phyloP scores from a whole-genome alignment of 2,797 vertebrate species.

The Siniperca obscura region DNA sequence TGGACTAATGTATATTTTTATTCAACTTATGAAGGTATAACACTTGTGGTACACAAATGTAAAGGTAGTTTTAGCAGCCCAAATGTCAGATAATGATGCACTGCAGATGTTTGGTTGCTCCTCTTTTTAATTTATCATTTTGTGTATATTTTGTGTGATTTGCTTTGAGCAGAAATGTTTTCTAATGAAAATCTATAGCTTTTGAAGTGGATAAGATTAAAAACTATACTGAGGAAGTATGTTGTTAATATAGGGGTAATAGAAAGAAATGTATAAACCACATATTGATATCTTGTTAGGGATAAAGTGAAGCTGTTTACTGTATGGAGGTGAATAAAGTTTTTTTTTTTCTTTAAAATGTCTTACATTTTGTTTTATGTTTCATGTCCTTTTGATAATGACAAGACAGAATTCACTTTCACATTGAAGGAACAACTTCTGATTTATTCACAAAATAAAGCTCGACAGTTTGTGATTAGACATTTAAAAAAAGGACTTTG shows the following conservation, averaged over 20 bases:
- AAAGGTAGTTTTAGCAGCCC: slow-evolving; percentile 13
- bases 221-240: slow-evolving; percentile 44
- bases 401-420: not conserved
- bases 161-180: slow-evolving; percentile 69
- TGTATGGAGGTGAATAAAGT: slow-evolving; percentile 77
- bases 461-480: slow-evolving; percentile 6
- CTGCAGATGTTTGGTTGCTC: slow-evolving; percentile 60
- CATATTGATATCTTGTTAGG: slow-evolving; percentile 55
- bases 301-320: slow-evolving; percentile 69
- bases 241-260: slow-evolving; percentile 50
- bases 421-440: slow-evolving; percentile 34
- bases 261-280: slow-evolving; percentile 47
- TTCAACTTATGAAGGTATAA: slow-evolving; percentile 38
- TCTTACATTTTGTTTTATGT: not conserved
- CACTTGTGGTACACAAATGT: not conserved
- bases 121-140: slow-evolving; percentile 67
- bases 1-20: slow-evolving; percentile 59
- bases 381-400: not conserved
- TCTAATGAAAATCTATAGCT: slow-evolving; percentile 64
- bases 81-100: slow-evolving; percentile 42
- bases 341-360: slow-evolving; percentile 63
- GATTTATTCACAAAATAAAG: slow-evolving; percentile 68
- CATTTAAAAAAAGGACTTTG: not conserved
- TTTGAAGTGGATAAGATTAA: slow-evolving; percentile 62
- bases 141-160: slow-evolving; percentile 71